Base-by-base conservation (phyloP, 1,140 invertebrate species). In the Drosophila sucinea region DNA sequence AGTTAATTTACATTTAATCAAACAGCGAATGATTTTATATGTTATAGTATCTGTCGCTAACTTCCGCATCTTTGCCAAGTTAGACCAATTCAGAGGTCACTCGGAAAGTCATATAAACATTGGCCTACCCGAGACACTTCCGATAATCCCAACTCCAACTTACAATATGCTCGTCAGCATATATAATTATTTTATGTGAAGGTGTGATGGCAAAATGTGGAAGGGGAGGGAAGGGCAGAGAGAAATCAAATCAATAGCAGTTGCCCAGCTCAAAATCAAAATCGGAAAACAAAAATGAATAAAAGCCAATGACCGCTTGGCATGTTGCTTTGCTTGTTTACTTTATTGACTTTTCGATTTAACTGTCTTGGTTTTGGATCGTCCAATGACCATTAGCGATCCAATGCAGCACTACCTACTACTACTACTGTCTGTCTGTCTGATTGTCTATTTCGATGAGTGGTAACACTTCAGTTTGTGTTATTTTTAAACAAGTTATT, bases 251-350 rank as follows among this genome's bases (percentile, higher is more conserved):
- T 7, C 44, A 51, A 51, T 51, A 25, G 44, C 44, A 51, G 44
- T 51, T 51, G 44, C 23, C 44, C 10, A 51, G 44, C 44, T 51
- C 44, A 51, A 51, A 51, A 51, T 51, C 44, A 51, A 51, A 51
- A 47, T 47, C 17, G 17, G 56, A 58, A 58, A 35, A 35, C 56
- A 29, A 58, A 58, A 58, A 35, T 32, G 11, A n/a, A 58, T 29
- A 58, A 58, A 58, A 38, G 56, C 56, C 56, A 58, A 58, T 58
- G 56, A 58, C 56, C 56, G 56, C 56, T 58, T 58, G 56, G 32
- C 56, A 51, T 27, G 23, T 57, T 35, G 25, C 32, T 58, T 58
- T 58, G 32, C 38, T 58, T 58, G 56, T 58, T 58, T 58, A 58
- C 51, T 58, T 58, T 58, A 58, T 58, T 35, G 33, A 58, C 17